phyloP scores from a whole-genome alignment of 64 coral and sea anemone genomes.

The Dendronephthya gigantea region DNA sequence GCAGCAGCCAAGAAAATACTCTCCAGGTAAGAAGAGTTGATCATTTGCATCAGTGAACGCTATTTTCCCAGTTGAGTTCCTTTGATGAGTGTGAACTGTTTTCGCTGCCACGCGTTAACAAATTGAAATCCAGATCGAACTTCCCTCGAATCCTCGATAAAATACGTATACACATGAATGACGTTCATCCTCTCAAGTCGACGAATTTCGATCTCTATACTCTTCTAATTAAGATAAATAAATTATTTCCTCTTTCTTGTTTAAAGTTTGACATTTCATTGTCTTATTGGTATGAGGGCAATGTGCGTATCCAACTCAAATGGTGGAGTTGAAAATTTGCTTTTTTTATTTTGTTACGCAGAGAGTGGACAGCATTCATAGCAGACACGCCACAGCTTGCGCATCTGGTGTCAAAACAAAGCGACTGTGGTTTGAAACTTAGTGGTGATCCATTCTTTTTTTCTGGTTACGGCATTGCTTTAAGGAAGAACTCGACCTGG shows the following conservation, averaged over 20 bases:
- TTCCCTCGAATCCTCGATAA: too few relatives aligned
- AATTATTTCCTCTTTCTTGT: too few relatives aligned
- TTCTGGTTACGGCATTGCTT: conserved; percentile 33
- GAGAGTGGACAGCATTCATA: conserved; percentile 34
- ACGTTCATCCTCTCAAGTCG: too few relatives aligned
- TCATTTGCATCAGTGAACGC: neutral
- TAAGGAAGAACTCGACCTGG: conserved; percentile 18
- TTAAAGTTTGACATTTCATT: too few relatives aligned
- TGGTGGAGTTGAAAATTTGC: too few relatives aligned
- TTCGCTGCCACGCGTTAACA: too few relatives aligned
- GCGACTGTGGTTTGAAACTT: conserved; percentile 15
- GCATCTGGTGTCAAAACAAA: neutral
- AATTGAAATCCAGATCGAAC: too few relatives aligned
- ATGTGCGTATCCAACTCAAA: neutral
- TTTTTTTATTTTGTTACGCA: neutral
- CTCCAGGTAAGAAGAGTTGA: neutral
- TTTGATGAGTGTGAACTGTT: neutral
- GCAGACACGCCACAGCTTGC: conserved; percentile 32
- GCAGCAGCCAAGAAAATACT: neutral
- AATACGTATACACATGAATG: too few relatives aligned
- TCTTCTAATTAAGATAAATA: too few relatives aligned
- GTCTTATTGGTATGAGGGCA: too few relatives aligned
- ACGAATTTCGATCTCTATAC: too few relatives aligned
- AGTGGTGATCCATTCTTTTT: conserved; percentile 41
- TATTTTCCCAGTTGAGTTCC: neutral